Evolutionary conservation across 2,888 invertebrate species (phyloP), one percentile per base, ranked within the genome.

Genomic region (Mesoligia furuncula): DNA sequence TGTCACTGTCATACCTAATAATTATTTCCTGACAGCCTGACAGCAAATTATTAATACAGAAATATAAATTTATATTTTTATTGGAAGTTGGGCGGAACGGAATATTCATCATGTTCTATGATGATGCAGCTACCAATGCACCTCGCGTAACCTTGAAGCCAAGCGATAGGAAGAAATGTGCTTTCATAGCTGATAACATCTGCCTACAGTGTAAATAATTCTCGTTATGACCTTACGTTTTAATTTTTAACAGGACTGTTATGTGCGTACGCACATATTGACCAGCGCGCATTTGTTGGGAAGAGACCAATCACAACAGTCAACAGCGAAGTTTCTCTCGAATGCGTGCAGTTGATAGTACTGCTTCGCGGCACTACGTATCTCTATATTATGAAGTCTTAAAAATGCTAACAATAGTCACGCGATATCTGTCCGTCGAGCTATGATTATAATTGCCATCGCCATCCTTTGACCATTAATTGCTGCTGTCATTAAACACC

Each of bases 181-280:
- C 77, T 0, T 90, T 89, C 73, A 89, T 94, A 27, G 82, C 91
- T 3, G 86, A 87, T 73, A 84, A 84, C 24, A 83, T 93, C 13
- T 86, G 92, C 0, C 0, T 91, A 6, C 93, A 94, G 80, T 93
- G 94, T 94, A 79, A 72, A 31, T 59, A 71, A 57, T 15, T 61
- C 65, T 67, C 13, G 36, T 31, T 65, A 24, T 17, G 6, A 31
- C 24, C 27, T 31, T 7, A 54, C 17, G 6, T 36, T n/a, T 36
- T 11, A 31, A 11, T 11, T 36, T 36, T 24, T 51, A 9, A 36
- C 24, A 24, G 8, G 24, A 24, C 15, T 17, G 45, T 8, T 31
- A 24, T 13, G 20, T 31, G 20, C 27, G 20, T 67, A 67, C 5
- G 8, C 24, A 15, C 5, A 24, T 13, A n/a, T 15, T 48, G 8